These are phyloP conservation scores for Miniopterus natalensis DNA, from an alignment of 2,113 vertebrate genomes.

Conservation along the genomic window DNA sequence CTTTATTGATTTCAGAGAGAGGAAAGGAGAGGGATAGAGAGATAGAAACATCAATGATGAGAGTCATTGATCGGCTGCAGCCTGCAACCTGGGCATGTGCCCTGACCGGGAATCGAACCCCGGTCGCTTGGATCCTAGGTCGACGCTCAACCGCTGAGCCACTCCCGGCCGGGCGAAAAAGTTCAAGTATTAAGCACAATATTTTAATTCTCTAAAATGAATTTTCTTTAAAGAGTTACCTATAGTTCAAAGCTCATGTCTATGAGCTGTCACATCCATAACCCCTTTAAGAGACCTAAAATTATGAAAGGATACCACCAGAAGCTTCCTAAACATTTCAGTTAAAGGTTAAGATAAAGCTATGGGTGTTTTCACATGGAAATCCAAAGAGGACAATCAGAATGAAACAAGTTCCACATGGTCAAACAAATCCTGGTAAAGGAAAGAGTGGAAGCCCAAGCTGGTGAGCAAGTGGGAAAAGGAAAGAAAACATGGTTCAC, in stretches of 20 bases:
- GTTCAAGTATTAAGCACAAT: background rate
- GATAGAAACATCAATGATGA: too few species aligned
- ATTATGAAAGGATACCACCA: background rate
- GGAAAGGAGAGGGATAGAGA: too few species aligned
- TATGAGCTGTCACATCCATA: background rate
- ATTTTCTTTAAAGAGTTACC: background rate
- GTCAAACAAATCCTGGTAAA: background rate
- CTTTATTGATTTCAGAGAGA: too few species aligned
- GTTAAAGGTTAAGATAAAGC: background rate
- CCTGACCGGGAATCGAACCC: too few species aligned
- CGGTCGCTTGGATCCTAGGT: too few species aligned
- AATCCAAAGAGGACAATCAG: background rate
- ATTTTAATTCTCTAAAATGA: background rate
- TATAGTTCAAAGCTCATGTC: background rate
- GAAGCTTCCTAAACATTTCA: background rate
- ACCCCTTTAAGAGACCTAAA: background rate
- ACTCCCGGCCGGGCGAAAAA: background rate
- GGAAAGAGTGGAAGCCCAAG: background rate
- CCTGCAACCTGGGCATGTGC: too few species aligned
- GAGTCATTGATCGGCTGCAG: too few species aligned
- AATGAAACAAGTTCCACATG: background rate
- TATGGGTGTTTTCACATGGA: background rate
- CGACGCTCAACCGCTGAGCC: too few species aligned
- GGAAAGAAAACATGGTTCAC: background rate
- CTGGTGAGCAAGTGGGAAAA: background rate